These are phyloP conservation scores for Neogale vison DNA, from an alignment of 2,113 vertebrate genomes.

Conservation along the genomic window DNA sequence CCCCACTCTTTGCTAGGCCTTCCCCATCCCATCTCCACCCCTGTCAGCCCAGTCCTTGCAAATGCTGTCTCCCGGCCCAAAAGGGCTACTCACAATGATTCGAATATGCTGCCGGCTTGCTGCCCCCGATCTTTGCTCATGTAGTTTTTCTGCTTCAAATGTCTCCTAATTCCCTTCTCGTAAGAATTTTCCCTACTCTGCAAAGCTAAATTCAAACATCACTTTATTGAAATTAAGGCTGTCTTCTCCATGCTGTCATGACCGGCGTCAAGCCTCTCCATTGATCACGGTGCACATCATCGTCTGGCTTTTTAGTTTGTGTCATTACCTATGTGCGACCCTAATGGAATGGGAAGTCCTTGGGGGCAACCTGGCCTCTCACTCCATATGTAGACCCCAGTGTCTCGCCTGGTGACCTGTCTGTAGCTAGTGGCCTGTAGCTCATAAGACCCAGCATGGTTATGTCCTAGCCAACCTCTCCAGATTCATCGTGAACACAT, in stretches of 20 bases:
- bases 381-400: neutral
- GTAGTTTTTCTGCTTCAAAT: neutral
- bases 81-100: neutral
- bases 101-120: neutral
- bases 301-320: neutral
- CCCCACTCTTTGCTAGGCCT: neutral
- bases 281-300: fast-evolving
- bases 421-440: neutral
- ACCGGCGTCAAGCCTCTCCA: neutral
- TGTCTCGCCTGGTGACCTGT: neutral
- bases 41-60: neutral
- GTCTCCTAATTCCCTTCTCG: neutral
- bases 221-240: neutral
- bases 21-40: neutral
- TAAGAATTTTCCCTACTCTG: neutral
- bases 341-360: neutral
- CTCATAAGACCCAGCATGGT: neutral
- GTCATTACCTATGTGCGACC: neutral
- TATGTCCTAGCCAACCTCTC: neutral
- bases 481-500: neutral
- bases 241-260: neutral
- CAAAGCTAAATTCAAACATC: neutral
- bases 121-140: neutral
- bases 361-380: neutral
- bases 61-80: neutral